A percentile compares a stretch with the other conserved stretches of the same genome.
These are phyloP conservation scores for Eupithecia insigniata DNA, from an alignment of 2,888 invertebrate species.

Conservation along the genomic window DNA sequence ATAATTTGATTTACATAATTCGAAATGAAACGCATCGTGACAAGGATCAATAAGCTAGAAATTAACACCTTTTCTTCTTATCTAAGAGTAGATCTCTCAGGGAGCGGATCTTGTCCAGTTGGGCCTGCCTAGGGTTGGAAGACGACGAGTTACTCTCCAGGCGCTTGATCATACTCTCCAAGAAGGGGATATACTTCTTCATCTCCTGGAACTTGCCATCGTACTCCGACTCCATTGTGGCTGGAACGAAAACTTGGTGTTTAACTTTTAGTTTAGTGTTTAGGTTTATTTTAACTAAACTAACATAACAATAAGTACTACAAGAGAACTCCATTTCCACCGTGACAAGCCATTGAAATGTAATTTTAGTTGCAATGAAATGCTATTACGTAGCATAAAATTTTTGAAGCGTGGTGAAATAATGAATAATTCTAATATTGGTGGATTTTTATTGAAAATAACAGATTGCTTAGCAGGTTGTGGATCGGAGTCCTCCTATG, in stretches of 20 bases:
- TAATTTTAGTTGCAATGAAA: too few relatives aligned
- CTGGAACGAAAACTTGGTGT: slow-evolving; percentile 53
- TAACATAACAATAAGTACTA: background rate
- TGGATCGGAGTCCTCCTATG: background rate
- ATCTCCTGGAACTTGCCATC: slow-evolving; percentile 86
- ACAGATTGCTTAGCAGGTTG: background rate
- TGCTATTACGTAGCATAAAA: background rate
- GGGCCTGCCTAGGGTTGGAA: slow-evolving; percentile 82
- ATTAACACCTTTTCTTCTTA: slow-evolving; percentile 81
- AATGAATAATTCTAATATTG: background rate
- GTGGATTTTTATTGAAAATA: background rate
- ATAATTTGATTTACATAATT: background rate
- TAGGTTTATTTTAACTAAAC: background rate
- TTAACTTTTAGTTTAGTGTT: background rate
- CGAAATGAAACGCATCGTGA: background rate
- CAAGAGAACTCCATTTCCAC: background rate
- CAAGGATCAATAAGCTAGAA: background rate
- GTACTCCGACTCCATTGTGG: slow-evolving; percentile 79
- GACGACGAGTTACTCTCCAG: slow-evolving; percentile 81
- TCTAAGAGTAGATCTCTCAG: slow-evolving; percentile 85
- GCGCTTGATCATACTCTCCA: slow-evolving; percentile 87
- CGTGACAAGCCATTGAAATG: background rate
- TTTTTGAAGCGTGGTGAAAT: background rate
- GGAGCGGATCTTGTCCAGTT: slow-evolving; percentile 86
- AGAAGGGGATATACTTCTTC: slow-evolving; percentile 89